Conservation (phyloP, 2,113 vertebrate species). For the Hyperopisus bebe region DNA sequence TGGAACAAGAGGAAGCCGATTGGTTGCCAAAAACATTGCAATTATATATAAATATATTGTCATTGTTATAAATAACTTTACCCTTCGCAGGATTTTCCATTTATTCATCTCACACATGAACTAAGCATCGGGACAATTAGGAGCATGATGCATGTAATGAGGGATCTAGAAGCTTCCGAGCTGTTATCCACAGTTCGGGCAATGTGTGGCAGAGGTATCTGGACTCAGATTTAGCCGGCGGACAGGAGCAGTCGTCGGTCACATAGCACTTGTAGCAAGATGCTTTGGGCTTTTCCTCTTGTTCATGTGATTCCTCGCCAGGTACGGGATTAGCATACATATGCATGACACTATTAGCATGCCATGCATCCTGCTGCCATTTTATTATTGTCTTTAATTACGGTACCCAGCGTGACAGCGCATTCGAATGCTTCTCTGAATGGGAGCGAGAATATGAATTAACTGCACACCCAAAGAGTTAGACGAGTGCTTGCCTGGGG, state of each 20-base stretch:
- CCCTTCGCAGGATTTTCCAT: neutral
- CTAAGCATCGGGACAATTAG: neutral
- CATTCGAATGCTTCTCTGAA: neutral
- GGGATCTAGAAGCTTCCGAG: neutral
- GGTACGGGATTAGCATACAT: neutral
- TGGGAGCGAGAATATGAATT: neutral
- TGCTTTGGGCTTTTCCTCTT: neutral
- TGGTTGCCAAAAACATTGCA: neutral
- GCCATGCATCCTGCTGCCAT: neutral
- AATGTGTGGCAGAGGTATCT: neutral
- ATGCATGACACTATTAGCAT: neutral
- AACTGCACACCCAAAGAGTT: neutral
- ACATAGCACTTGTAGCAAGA: neutral
- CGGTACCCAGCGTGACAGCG: neutral
- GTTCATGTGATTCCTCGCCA: neutral
- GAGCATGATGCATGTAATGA: neutral
- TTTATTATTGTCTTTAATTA: slow-evolving; percentile 14
- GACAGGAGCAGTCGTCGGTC: neutral
- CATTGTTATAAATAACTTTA: neutral
- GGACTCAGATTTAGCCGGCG: neutral
- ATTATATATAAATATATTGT: neutral
- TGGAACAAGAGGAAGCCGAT: neutral
- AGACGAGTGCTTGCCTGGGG: neutral
- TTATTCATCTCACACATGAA: slow-evolving; percentile 1
- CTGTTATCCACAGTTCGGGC: neutral